Conservation (phyloP, 2,888 invertebrate genomes). For the Diaperis boleti region DNA sequence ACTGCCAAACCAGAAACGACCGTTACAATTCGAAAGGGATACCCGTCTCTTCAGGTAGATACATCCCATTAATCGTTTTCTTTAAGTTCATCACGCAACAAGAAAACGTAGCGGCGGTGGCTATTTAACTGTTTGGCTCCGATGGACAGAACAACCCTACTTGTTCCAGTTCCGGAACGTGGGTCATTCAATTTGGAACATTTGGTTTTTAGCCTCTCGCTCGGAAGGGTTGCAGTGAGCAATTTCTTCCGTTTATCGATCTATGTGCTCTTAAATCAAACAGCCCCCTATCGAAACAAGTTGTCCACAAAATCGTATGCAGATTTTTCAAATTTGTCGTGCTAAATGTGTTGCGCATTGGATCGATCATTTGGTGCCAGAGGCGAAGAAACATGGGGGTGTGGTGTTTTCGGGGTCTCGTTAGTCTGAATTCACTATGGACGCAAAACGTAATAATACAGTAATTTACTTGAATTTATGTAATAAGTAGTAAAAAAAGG, state of each 20-base stretch:
- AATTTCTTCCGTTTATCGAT: slow-evolving; percentile 31
- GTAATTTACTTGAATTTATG: no score
- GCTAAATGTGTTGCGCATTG: not conserved
- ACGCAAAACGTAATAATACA: no score
- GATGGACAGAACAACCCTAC: slow-evolving; percentile 10
- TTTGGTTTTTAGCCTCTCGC: slow-evolving; percentile 35
- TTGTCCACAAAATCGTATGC: slow-evolving; percentile 6
- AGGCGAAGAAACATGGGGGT: not conserved
- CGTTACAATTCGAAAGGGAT: slow-evolving; percentile 33
- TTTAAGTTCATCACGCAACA: not conserved
- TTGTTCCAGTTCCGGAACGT: slow-evolving; percentile 19
- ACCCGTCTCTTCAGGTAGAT: slow-evolving; percentile 26
- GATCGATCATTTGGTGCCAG: slow-evolving; percentile 2
- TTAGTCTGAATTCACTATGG: no score
- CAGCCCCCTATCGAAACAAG: not conserved
- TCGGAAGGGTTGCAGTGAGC: slow-evolving; percentile 17
- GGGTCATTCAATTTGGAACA: slow-evolving; percentile 28
- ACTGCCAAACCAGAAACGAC: slow-evolving; percentile 22
- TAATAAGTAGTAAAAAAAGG: no score
- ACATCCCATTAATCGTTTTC: slow-evolving; percentile 23
- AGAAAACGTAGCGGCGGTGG: not conserved
- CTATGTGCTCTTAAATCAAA: slow-evolving; percentile 22
- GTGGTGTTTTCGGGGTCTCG: not conserved
- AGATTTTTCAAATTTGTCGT: slow-evolving; percentile 12
- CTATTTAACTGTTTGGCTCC: not conserved